Percentiles rank a stretch among this genome's conserved stretches.
phyloP scores from a whole-genome alignment of 2,888 invertebrate genomes.

The Conchocele bisecta region DNA sequence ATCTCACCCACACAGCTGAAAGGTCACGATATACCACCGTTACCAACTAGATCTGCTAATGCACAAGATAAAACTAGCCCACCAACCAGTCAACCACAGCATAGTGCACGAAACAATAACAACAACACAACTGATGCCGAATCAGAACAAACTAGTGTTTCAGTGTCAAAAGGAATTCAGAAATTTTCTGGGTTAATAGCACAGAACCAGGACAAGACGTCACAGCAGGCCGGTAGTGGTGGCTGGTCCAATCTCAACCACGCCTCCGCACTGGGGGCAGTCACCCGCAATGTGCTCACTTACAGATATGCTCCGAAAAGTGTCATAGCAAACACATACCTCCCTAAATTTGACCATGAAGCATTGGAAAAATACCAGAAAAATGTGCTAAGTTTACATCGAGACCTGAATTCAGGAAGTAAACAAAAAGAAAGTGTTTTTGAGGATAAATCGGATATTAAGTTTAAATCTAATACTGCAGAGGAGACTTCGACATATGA shows the following conservation, averaged over 20 bases:
- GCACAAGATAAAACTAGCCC: slow-evolving; percentile 2
- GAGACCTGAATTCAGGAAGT: slow-evolving; percentile 54
- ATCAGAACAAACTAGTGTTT: slow-evolving; percentile 47
- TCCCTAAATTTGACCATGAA: slow-evolving; percentile 71
- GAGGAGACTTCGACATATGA: slow-evolving; percentile 28
- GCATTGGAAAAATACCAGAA: slow-evolving; percentile 78
- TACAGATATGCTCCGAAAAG: slow-evolving; percentile 80
- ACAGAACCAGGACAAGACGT: slow-evolving; percentile 13
- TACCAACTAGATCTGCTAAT: slow-evolving; percentile 39
- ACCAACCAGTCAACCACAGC: slow-evolving; percentile 10
- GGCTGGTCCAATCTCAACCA: slow-evolving; percentile 59
- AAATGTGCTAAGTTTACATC: slow-evolving; percentile 74
- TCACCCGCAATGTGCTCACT: slow-evolving; percentile 49
- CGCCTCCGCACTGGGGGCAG: slow-evolving; percentile 52
- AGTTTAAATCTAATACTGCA: too few species aligned
- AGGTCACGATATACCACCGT: slow-evolving; percentile 30
- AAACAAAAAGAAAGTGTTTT: slow-evolving; percentile 16
- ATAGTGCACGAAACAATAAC: slow-evolving; percentile 13
- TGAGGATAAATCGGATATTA: slow-evolving; percentile 8
- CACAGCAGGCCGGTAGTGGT: slow-evolving; percentile 35
- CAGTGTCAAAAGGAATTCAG: slow-evolving; percentile 57
- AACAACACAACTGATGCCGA: slow-evolving; percentile 36
- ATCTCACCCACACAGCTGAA: slow-evolving; percentile 4
- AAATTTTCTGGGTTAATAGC: slow-evolving; percentile 50
- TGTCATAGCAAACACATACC: slow-evolving; percentile 82